Base-by-base conservation (phyloP, 2,888 invertebrate species). In the Calliphora vomitoria region DNA sequence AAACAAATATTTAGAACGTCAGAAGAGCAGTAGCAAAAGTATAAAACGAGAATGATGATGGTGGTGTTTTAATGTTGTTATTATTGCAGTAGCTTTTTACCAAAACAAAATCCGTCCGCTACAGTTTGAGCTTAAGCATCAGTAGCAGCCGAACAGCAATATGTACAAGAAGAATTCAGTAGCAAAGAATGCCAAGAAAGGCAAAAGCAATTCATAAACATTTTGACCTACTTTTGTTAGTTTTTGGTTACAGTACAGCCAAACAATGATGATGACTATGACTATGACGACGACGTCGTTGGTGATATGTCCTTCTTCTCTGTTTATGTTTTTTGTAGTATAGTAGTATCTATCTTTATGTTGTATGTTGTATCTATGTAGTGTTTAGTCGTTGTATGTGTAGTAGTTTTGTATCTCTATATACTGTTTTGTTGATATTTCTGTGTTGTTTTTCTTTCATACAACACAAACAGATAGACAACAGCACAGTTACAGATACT, bases 171-270 rank as follows among this genome's bases (percentile, higher is more conserved):
- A 20, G 20, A 62, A 44, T 64, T 58, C 74, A 75, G 62, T 47
- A n/a, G 55, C 35, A 68, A 53, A 66, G 38, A 78, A 71, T 76
- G 58, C 41, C 62, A 74, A 76, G 69, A 83, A 78, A 69, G 58
- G 79, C 74, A 85, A 60, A 80, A 84, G 72, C 83, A 87, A 89
- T 89, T 89, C 86, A 86, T 87, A 89, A 88, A 84, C 87, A 88
- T 87, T 86, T 86, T 89, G 89, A 89, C 89, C 89, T 58, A 89
- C 66, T 89, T 89, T 87, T 64, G 44, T 76, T 83, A 76, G 80
- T 76, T 78, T n/a, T 78, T 71, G 71, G 71, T 78, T 64, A 44
- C 44, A 72, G 47, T 35, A 68, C 41, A 68, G 53, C 25, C 25
- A 15, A 50, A 58, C 47, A 58, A 68, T 75, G 50, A 69, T 41